Conservation (phyloP, 2,113 vertebrate genomes). For the Talpa occidentalis region DNA sequence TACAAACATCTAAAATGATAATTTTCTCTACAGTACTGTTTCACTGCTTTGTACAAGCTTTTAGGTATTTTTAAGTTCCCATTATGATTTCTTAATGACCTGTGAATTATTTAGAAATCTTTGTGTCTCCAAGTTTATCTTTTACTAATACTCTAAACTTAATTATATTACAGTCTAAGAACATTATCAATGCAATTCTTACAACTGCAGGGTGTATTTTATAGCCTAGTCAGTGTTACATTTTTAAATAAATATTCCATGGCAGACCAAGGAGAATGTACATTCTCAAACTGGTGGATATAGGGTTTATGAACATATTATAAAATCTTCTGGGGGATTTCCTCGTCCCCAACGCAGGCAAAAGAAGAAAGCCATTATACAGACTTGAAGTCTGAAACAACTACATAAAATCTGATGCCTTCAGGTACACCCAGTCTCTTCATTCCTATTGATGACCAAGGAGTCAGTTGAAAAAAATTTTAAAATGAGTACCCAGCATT, state of each 20-base stretch:
- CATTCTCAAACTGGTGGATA: not conserved
- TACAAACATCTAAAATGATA: not conserved
- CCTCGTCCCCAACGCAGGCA: too few species aligned
- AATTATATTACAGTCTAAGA: not conserved
- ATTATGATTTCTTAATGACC: slow-evolving; percentile 11
- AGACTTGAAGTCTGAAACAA: too few species aligned
- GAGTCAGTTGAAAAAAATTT: too few species aligned
- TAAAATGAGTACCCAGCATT: too few species aligned
- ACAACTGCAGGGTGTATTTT: slow-evolving; percentile 16
- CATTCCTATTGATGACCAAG: too few species aligned
- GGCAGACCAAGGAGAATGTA: slow-evolving; percentile 1
- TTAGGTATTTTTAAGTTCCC: not conserved
- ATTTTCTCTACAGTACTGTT: not conserved
- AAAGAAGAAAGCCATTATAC: too few species aligned
- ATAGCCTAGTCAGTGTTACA: not conserved
- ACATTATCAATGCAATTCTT: not conserved
- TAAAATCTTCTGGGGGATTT: too few species aligned
- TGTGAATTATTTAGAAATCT: slow-evolving; percentile 7
- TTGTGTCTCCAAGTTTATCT: slow-evolving; percentile 6
- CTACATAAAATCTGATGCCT: too few species aligned
- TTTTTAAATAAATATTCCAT: not conserved
- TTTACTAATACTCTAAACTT: not conserved
- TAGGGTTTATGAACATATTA: not conserved
- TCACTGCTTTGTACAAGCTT: not conserved
- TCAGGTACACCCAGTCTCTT: too few species aligned